Evolutionary conservation across 92 coral and sea anemone species (phyloP).

Genomic region (Galaxea fascicularis): DNA sequence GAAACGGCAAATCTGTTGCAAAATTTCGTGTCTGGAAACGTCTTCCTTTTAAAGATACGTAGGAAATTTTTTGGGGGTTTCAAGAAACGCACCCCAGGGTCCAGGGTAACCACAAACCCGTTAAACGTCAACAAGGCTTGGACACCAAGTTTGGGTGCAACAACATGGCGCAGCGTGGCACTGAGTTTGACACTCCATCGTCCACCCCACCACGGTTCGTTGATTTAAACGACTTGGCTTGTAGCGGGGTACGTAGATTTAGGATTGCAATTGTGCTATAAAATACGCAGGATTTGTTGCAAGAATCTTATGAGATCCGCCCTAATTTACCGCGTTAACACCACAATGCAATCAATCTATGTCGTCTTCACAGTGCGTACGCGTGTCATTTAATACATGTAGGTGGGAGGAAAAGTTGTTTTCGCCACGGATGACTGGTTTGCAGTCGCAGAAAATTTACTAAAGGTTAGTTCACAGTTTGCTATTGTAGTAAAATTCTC

Average conservation of each 20-base stretch:
- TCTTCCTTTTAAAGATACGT: no score
- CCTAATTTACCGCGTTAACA: neutral
- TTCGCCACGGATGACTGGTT: slow-evolving; percentile 93
- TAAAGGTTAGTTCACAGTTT: slow-evolving; percentile 58
- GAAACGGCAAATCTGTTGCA: no score
- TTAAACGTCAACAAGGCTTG: no score
- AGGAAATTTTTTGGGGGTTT: no score
- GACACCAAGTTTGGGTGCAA: no score
- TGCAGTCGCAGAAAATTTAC: slow-evolving; percentile 85
- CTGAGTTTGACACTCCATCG: neutral
- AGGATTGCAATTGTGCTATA: neutral
- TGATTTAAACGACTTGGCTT: slow-evolving; percentile 54
- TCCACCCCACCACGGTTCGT: slow-evolving; percentile 28
- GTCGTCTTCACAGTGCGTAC: neutral
- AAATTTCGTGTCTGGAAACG: no score
- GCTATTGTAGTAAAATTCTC: neutral
- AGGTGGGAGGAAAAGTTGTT: slow-evolving; percentile 78
- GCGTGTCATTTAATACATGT: neutral
- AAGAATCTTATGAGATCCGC: neutral
- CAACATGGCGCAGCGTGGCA: neutral
- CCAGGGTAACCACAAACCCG: no score
- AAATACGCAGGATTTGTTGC: neutral
- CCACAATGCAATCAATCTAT: neutral
- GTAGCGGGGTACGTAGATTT: slow-evolving; percentile 34
- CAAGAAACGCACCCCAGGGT: no score